Evolutionary conservation across 1,140 invertebrate species (phyloP), one percentile per base, ranked within the genome.

Genomic region (Paraescarpia echinospica): DNA sequence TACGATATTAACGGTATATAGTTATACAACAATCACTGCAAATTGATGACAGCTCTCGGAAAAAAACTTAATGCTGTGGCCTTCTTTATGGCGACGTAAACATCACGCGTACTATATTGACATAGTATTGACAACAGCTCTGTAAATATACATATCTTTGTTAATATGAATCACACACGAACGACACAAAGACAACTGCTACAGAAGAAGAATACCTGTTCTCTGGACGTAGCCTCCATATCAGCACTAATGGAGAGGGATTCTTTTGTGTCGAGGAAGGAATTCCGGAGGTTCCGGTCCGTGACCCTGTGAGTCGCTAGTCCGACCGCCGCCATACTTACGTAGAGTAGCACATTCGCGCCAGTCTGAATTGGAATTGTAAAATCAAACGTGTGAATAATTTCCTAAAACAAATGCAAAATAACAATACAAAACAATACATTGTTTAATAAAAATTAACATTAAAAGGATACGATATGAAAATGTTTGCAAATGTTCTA

Each of bases 201-300:
- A n/a, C n/a, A n/a, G n/a, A n/a, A n/a, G n/a, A 77, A 12, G 18
- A 77, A 27, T 27, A 98, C 98, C 97, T 98, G 98, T 96, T 99
- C 98, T 77, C 98, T 97, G 92, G 98, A 98, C 95, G 99, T 98
- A 95, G 99, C 98, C 96, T 99, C 98, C 92, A 99, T 98, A 35
- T 98, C 97, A 92, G 98, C 97, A 96, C 99, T 99, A 93, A 98
- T 98, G 95, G 98, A 98, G 90, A 99, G 97, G 94, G 98, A 98
- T 96, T 98, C 97, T 94, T 98, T 98, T 0, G 98, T 98, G 96
- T 99, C 98, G 59, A 98, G 96, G 95, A 99, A 99, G 34, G 98
- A 98, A 90, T 97, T 96, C 59, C 98, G 97, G 94, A 99, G 98
- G 95, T 98, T 98, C 92, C 97, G 97, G 95, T 99, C 98, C 92